These are phyloP conservation scores for Eupithecia subumbrata DNA, from an alignment of 2,888 invertebrate species.

Conservation along the genomic window DNA sequence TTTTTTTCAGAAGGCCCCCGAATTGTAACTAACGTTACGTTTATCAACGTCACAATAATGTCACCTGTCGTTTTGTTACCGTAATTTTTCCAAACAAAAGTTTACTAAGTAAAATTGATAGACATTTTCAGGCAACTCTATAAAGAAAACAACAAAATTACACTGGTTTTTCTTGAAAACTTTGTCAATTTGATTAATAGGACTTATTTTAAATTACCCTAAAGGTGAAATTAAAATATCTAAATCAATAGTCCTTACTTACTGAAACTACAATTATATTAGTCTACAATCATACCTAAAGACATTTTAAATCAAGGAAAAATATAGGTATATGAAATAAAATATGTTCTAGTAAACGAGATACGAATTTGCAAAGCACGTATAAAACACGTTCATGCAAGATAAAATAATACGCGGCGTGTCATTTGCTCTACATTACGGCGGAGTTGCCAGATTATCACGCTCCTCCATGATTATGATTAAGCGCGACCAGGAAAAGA, in stretches of 20 bases:
- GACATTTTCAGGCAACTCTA: constrained; percentile 51
- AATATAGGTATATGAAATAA: not conserved
- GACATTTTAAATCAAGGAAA: not conserved
- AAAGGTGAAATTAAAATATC: not conserved
- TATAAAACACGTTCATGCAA: constrained; percentile 56
- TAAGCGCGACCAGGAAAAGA: constrained; percentile 62
- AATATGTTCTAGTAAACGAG: not conserved
- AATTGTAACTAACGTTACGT: constrained; percentile 30
- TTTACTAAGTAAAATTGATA: constrained; percentile 72
- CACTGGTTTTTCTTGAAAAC: not conserved
- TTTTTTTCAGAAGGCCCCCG: not conserved
- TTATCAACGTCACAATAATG: constrained; percentile 56
- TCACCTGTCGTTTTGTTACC: constrained; percentile 59
- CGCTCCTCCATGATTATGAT: constrained; percentile 72
- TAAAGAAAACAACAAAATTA: constrained; percentile 10
- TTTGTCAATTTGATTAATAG: constrained; percentile 3
- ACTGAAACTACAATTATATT: not conserved
- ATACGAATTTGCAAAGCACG: constrained; percentile 38
- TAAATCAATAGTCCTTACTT: not conserved
- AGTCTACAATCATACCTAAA: not conserved
- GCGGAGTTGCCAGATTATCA: constrained; percentile 65
- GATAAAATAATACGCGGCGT: constrained; percentile 60
- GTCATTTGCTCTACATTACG: constrained; percentile 68
- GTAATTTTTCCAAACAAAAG: constrained; percentile 45
- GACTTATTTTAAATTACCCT: not conserved